Evolutionary conservation across 2,113 vertebrate genomes (phyloP).

Genomic region (Pachycephala philippinensis): DNA sequence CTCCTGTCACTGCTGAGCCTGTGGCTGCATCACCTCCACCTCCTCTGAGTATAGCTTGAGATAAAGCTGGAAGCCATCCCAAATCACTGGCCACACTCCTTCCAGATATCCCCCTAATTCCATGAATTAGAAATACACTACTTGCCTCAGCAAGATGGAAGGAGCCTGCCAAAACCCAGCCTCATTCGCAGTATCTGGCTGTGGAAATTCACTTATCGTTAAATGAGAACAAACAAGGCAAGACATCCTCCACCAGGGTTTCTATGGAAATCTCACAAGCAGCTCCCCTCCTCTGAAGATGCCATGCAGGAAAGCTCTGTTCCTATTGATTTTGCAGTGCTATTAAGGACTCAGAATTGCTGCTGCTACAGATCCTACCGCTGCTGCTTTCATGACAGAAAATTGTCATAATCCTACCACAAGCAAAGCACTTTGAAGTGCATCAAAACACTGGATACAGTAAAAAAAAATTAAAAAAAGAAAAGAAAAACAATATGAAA

Average conservation of each 20-base stretch:
- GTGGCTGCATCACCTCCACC: not conserved
- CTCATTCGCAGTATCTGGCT: not conserved
- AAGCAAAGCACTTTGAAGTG: not conserved
- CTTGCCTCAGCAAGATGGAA: not conserved
- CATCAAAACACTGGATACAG: not conserved
- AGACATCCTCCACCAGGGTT: conserved; percentile 18
- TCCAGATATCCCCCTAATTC: not conserved
- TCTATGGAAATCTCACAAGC: conserved; percentile 52
- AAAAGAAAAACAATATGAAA: accelerated
- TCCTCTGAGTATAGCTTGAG: not conserved
- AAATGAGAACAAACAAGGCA: not conserved
- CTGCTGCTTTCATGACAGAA: not conserved
- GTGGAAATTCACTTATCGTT: conserved; percentile 12
- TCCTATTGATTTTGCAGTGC: conserved; percentile 13
- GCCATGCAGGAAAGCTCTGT: not conserved
- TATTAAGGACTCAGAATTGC: not conserved
- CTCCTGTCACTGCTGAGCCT: not conserved
- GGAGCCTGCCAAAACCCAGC: conserved; percentile 13
- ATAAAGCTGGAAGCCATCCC: not conserved
- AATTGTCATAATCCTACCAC: not conserved
- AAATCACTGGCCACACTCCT: not conserved
- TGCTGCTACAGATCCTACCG: not conserved
- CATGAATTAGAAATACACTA: not conserved
- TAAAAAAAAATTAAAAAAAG: not conserved
- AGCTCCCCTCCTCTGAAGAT: not conserved